Conservation (phyloP, 2,888 invertebrate genomes). For the Cyaniris semiargus region DNA sequence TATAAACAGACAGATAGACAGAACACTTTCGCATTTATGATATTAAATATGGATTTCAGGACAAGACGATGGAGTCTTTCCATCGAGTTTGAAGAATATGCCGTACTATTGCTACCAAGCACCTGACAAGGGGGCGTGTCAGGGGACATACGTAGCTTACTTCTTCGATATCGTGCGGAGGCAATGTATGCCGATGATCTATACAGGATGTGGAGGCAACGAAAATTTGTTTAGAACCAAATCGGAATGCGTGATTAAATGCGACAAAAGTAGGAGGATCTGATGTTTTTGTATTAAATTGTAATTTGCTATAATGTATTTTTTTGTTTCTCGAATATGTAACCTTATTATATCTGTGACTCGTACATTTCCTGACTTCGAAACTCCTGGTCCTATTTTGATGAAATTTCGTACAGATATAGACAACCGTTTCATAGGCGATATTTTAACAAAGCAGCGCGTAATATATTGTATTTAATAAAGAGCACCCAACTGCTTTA, state of each 20-base stretch:
- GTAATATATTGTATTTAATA: no score
- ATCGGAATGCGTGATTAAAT: conserved; percentile 54
- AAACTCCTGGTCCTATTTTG: no score
- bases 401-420: no score
- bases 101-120: conserved; percentile 72
- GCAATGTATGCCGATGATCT: conserved; percentile 66
- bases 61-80: conserved; percentile 61
- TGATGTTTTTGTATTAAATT: neutral
- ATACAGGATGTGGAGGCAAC: conserved; percentile 73
- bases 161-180: conserved; percentile 67
- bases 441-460: no score
- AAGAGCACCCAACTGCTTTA: no score
- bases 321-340: neutral
- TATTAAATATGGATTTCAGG: conserved; percentile 53
- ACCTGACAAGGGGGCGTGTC: conserved; percentile 64
- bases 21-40: no score
- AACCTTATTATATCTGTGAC: no score
- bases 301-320: neutral
- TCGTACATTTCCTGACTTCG: no score
- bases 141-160: conserved; percentile 54
- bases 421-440: no score
- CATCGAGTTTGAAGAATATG: conserved; percentile 59
- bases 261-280: conserved; percentile 48
- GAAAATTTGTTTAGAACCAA: conserved; percentile 61
- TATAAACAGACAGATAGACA: no score